Conservation (phyloP, 2,797 vertebrate genomes). For the Brachymystax lenok region DNA sequence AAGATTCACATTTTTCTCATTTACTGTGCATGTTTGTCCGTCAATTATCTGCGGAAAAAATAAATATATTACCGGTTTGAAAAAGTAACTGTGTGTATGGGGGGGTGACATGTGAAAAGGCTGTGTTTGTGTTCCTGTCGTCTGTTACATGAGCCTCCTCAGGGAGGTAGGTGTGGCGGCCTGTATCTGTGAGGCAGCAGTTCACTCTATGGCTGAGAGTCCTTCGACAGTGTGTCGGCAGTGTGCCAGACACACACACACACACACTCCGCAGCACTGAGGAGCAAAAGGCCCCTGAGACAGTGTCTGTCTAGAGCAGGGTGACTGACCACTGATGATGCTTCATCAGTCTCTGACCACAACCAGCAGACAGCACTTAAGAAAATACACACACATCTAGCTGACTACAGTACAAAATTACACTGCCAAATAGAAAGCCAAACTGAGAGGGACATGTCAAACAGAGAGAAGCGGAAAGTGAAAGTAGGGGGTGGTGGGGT, state of each 20-base stretch:
- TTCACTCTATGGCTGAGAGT: conserved; percentile 31
- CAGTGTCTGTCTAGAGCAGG: background rate
- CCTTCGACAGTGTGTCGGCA: conserved; percentile 62
- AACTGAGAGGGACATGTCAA: conserved; percentile 27
- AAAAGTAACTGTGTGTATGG: conserved; percentile 4
- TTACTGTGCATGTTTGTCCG: background rate
- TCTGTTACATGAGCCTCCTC: conserved; percentile 65
- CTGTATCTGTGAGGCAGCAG: conserved; percentile 48
- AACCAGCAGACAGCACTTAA: background rate
- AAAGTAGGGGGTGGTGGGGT: background rate
- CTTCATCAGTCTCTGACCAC: background rate
- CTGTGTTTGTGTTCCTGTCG: conserved; percentile 24
- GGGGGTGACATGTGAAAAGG: background rate
- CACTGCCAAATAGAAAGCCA: conserved; percentile 49
- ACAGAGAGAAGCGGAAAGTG: background rate
- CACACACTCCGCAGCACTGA: background rate
- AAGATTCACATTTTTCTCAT: background rate
- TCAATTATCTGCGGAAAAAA: conserved; percentile 10
- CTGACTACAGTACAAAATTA: background rate
- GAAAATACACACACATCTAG: conserved; percentile 8
- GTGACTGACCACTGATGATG: background rate
- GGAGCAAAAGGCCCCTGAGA: background rate
- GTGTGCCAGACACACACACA: conserved; percentile 38
- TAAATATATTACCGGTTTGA: background rate
- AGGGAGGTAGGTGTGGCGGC: conserved; percentile 59